Conservation (phyloP, 2,113 vertebrate species). For the Rhadina sibilatrix region DNA sequence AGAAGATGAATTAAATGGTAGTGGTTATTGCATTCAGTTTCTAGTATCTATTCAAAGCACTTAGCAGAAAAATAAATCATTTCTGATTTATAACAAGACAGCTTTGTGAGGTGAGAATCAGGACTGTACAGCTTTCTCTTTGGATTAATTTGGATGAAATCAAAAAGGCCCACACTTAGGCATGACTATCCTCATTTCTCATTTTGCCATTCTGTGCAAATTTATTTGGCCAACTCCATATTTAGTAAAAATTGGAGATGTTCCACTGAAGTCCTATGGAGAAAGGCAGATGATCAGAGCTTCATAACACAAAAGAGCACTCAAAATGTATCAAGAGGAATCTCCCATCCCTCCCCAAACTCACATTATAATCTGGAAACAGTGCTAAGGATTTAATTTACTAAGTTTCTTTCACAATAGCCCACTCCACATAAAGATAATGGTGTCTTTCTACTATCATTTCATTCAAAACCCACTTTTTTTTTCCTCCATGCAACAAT, state of each 20-base stretch:
- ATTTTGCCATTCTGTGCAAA: neutral
- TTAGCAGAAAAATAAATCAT: neutral
- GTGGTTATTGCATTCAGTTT: neutral
- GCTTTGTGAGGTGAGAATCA: neutral
- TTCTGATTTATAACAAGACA: neutral
- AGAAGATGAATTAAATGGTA: neutral
- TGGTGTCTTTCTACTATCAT: neutral
- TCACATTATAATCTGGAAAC: neutral
- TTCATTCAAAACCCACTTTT: neutral
- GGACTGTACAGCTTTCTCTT: neutral
- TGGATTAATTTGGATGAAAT: neutral
- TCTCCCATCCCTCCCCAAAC: neutral
- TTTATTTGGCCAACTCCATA: neutral
- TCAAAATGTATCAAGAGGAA: neutral
- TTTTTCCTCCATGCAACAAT: neutral
- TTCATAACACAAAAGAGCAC: neutral
- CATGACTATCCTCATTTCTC: neutral
- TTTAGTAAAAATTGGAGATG: neutral
- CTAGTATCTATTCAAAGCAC: neutral
- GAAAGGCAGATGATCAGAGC: neutral
- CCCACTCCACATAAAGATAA: neutral
- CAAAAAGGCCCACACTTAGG: neutral
- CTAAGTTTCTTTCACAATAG: neutral
- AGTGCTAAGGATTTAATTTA: slow-evolving; percentile 9
- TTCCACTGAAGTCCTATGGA: neutral